Evolutionary conservation across 2,797 vertebrate species (phyloP).

Genomic region (Telmatherina bonti): DNA sequence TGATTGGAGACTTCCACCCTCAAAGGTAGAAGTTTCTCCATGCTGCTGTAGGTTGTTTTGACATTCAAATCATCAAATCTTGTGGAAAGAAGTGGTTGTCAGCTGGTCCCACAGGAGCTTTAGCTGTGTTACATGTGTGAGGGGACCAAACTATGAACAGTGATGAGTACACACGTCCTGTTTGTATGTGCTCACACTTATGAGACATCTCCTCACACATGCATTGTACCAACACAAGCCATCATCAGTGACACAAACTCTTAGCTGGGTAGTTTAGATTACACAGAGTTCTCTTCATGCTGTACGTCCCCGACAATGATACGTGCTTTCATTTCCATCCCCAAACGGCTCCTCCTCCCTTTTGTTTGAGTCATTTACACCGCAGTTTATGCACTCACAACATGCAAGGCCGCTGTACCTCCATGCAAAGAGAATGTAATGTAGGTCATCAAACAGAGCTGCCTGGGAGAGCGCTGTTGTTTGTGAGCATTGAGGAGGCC

Average conservation of each 20-base stretch:
- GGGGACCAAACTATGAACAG: constrained; percentile 37
- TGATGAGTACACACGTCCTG: constrained; percentile 36
- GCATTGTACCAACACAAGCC: constrained; percentile 23
- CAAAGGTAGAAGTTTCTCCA: constrained; percentile 32
- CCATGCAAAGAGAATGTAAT: constrained; percentile 81
- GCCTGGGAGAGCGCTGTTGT: constrained; percentile 75
- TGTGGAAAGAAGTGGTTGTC: constrained; percentile 57
- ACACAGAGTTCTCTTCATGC: constrained; percentile 67
- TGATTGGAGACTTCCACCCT: constrained; percentile 38
- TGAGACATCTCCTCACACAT: constrained; percentile 38
- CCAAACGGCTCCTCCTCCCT: constrained; percentile 63
- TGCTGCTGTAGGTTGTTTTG: constrained; percentile 42
- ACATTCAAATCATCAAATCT: constrained; percentile 56
- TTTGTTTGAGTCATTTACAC: constrained; percentile 78
- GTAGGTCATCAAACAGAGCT: constrained; percentile 82
- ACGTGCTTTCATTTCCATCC: constrained; percentile 71
- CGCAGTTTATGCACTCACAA: constrained; percentile 73
- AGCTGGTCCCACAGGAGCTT: constrained; percentile 68
- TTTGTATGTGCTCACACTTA: constrained; percentile 39
- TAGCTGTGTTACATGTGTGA: constrained; percentile 65
- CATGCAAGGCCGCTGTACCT: constrained; percentile 75
- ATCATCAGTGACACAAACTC: constrained; percentile 62
- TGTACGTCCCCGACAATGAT: constrained; percentile 58
- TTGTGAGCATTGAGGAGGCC: constrained; percentile 68
- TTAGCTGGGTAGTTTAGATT: constrained; percentile 69